Evolutionary conservation across 2,113 vertebrate genomes (phyloP), one percentile per base, ranked within the genome.

Genomic region (Sardina pilchardus): DNA sequence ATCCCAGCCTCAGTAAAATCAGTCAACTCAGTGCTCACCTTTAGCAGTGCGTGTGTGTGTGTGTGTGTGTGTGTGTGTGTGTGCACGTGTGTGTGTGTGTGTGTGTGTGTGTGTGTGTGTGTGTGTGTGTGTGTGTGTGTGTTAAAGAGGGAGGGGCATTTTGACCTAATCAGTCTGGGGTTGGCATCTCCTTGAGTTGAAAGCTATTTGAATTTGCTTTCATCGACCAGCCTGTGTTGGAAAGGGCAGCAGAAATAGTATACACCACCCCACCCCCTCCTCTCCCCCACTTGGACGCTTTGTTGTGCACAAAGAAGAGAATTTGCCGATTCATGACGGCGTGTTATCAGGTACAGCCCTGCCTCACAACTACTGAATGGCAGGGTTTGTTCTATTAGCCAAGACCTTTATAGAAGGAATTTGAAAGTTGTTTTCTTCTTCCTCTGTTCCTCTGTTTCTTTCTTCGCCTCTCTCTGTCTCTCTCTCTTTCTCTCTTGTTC

Each of bases 201-300:
- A 84, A 53, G 86, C 88, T 84, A 90, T 90, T 87, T 88, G 85
- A 92, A 92, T 90, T 86, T 88, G 82, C 81, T 90, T 87, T 88
- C 86, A 71, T 78, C 26, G 34, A 39, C 14, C 34, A 78, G 71
- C 71, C 63, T 36, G 30, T 16, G 71, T 36, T 34, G 16, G 26
- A 71, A 90, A 89, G 82, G 85, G 71, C 48, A n/a, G 39, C 4
- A 34, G 89, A 92, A 93, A 93, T 88, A 84, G 81, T 89, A 91
- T 89, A 90, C 89, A 85, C 71, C 71, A 4, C 30, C 10, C 34
- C 26, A 19, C 34, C 30, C 67, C 63, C 6, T n/a, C 56, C 30
- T 36, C 71, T 34, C 71, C 71, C 10, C 34, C 30, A 17, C 86
- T 78, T 89, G 88, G 85, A 0, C 4, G 89, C 90, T 91, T 93